These are phyloP conservation scores for Branchipolynoe longqiensis DNA, from an alignment of 2,888 invertebrate genomes.

Conservation along the genomic window DNA sequence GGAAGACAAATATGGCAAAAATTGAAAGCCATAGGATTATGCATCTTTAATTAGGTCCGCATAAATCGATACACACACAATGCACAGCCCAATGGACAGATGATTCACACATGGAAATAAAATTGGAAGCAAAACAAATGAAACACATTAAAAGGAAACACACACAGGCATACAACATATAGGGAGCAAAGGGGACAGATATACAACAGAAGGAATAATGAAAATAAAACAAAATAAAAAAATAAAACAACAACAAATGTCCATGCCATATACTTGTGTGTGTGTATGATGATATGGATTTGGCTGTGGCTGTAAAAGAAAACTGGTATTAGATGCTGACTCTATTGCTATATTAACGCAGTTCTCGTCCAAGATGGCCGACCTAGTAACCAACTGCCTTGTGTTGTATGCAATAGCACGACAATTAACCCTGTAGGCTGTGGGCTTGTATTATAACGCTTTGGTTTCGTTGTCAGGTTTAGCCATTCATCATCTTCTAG, in stretches of 20 bases:
- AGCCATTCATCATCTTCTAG: neutral
- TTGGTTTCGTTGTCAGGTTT: neutral
- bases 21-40: too few species aligned
- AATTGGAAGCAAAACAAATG: too few species aligned
- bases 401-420: slow-evolving; percentile 53
- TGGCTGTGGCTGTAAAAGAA: slow-evolving; percentile 29
- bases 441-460: slow-evolving; percentile 34
- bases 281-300: neutral
- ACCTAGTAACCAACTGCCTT: slow-evolving; percentile 46
- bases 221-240: neutral
- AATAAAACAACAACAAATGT: neutral
- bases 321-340: slow-evolving; percentile 47
- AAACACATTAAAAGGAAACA: too few species aligned
- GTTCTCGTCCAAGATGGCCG: slow-evolving; percentile 18
- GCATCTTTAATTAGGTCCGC: too few species aligned
- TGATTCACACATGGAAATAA: too few species aligned
- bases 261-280: neutral
- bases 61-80: too few species aligned
- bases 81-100: too few species aligned
- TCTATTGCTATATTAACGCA: slow-evolving; percentile 8
- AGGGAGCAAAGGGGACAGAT: too few species aligned
- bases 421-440: neutral
- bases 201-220: neutral
- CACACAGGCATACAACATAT: too few species aligned
- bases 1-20: too few species aligned